Conservation (phyloP, 2,888 invertebrate genomes). For the Cataglyphis livida region DNA sequence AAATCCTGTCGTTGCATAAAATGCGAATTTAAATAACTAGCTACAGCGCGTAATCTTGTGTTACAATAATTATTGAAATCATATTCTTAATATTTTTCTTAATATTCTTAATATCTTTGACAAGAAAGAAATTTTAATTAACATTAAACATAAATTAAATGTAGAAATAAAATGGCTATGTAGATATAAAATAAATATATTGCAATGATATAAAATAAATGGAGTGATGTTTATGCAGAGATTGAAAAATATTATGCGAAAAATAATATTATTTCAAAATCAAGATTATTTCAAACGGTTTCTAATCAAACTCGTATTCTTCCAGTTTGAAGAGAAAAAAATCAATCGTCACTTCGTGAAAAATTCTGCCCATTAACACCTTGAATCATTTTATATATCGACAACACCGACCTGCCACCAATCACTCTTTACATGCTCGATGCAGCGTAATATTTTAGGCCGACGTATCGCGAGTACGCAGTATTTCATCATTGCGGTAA, state of each 20-base stretch:
- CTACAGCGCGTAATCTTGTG: background rate
- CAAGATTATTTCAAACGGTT: background rate
- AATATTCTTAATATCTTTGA: background rate
- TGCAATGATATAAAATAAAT: background rate
- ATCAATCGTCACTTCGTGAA: background rate
- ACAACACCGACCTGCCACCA: slow-evolving; percentile 70
- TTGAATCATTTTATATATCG: slow-evolving; percentile 7
- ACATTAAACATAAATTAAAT: background rate
- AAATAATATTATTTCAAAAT: background rate
- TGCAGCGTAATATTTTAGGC: slow-evolving; percentile 67
- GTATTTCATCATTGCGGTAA: slow-evolving; percentile 73
- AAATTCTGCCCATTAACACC: background rate
- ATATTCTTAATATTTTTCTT: background rate
- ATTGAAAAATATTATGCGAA: background rate
- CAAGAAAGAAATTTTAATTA: background rate
- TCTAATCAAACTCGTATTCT: background rate
- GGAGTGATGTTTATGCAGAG: background rate
- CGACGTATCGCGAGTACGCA: slow-evolving; percentile 64
- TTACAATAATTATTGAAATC: slow-evolving; percentile 6
- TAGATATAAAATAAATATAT: background rate
- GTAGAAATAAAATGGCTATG: background rate
- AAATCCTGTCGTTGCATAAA: background rate
- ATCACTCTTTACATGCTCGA: slow-evolving; percentile 71
- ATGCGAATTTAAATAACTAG: background rate
- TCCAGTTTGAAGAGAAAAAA: background rate